These are phyloP conservation scores for Papilio xuthus DNA, from an alignment of 1,140 invertebrate species.

Conservation along the genomic window DNA sequence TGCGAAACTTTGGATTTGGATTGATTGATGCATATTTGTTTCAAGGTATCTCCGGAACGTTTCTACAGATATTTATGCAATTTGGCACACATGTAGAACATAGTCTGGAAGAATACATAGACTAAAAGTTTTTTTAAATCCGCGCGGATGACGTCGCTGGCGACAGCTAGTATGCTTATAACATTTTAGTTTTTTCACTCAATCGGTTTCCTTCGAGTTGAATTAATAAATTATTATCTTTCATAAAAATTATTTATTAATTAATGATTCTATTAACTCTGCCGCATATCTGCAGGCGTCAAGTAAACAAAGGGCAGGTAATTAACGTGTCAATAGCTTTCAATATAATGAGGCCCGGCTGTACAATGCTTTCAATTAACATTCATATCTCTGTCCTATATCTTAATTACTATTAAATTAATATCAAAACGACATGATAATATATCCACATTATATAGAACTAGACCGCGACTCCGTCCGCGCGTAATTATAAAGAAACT, in stretches of 20 bases:
- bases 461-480: too few species aligned
- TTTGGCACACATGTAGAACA: too few species aligned
- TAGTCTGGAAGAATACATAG: too few species aligned
- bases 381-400: background rate
- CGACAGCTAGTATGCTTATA: too few species aligned
- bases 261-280: background rate
- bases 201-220: background rate
- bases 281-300: background rate
- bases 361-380: conserved; percentile 3
- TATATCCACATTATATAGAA: background rate
- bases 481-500: too few species aligned
- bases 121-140: too few species aligned
- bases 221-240: background rate
- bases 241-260: background rate
- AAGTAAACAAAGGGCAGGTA: conserved; percentile 8
- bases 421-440: background rate
- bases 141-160: too few species aligned
- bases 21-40: too few species aligned
- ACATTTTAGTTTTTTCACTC: too few species aligned
- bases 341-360: background rate
- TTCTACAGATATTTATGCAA: too few species aligned
- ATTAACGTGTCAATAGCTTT: conserved; percentile 16
- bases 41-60: too few species aligned
- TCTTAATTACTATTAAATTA: conserved; percentile 23
- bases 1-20: too few species aligned